phyloP scores from a whole-genome alignment of 2,113 vertebrate genomes.

The Psilopsiagon aurifrons region DNA sequence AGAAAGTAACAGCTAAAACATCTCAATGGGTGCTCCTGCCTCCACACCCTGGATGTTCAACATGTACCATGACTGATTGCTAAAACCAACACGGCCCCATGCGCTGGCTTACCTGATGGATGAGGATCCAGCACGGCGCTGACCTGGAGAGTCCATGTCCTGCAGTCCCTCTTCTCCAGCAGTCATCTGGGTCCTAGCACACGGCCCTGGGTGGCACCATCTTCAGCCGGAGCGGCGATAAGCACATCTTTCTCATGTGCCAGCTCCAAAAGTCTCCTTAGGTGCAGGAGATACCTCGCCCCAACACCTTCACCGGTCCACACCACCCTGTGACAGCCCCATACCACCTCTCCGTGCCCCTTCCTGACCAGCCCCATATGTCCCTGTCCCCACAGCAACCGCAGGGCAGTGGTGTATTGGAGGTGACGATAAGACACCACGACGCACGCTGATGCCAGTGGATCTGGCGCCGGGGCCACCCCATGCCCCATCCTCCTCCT shows the following conservation, averaged over 20 bases:
- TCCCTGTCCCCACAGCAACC: background rate
- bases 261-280: rapidly evolving
- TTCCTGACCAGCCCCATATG: background rate
- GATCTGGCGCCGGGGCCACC: background rate
- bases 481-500: background rate
- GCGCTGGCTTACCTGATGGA: background rate
- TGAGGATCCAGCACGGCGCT: background rate
- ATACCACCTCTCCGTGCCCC: rapidly evolving
- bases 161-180: background rate
- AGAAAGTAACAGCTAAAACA: background rate
- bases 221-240: rapidly evolving
- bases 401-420: background rate
- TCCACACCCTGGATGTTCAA: background rate
- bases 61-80: rapidly evolving
- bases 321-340: background rate
- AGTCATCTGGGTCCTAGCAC: rapidly evolving
- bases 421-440: background rate
- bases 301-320: rapidly evolving
- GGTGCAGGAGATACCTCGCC: background rate
- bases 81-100: rapidly evolving
- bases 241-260: rapidly evolving
- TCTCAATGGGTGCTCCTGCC: background rate
- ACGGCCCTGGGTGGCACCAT: rapidly evolving
- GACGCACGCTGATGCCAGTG: background rate
- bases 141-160: background rate